Evolutionary conservation across 2,888 invertebrate genomes (phyloP).

Genomic region (Stenodera caucasica): DNA sequence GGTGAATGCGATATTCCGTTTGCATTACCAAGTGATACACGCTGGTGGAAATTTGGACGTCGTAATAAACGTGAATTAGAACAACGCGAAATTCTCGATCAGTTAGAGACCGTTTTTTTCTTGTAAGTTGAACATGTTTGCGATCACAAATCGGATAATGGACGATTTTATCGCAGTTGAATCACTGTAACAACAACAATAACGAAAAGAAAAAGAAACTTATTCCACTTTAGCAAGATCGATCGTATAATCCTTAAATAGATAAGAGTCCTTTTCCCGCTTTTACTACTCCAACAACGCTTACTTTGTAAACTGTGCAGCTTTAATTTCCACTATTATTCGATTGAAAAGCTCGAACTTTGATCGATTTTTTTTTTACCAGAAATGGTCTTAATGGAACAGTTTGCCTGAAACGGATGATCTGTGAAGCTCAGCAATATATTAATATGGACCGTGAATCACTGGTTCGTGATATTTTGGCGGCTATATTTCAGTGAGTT

Average conservation of each 20-base stretch:
- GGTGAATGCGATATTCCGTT: constrained; percentile 65
- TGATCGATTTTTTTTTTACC: constrained; percentile 24
- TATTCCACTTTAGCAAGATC: background rate
- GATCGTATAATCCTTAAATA: background rate
- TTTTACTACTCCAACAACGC: background rate
- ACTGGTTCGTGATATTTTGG: constrained; percentile 67
- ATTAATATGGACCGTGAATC: constrained; percentile 64
- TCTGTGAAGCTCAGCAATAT: constrained; percentile 67
- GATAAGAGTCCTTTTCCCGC: background rate
- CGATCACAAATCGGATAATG: constrained; percentile 1
- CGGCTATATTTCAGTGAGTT: constrained; percentile 65
- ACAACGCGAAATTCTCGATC: constrained; percentile 57
- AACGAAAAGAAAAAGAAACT: background rate
- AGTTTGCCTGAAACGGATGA: constrained; percentile 66
- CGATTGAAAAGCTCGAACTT: too few species aligned
- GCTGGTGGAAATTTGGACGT: constrained; percentile 50
- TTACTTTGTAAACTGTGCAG: background rate
- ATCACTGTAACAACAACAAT: background rate
- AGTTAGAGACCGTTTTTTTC: constrained; percentile 32
- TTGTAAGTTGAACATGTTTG: constrained; percentile 24
- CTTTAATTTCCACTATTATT: too few species aligned
- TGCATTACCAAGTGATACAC: constrained; percentile 56
- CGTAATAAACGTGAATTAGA: constrained; percentile 57
- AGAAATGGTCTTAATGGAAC: constrained; percentile 67
- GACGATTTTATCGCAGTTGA: constrained; percentile 12